Evolutionary conservation across 2,888 invertebrate species (phyloP).

Genomic region (Halocaridina rubra): DNA sequence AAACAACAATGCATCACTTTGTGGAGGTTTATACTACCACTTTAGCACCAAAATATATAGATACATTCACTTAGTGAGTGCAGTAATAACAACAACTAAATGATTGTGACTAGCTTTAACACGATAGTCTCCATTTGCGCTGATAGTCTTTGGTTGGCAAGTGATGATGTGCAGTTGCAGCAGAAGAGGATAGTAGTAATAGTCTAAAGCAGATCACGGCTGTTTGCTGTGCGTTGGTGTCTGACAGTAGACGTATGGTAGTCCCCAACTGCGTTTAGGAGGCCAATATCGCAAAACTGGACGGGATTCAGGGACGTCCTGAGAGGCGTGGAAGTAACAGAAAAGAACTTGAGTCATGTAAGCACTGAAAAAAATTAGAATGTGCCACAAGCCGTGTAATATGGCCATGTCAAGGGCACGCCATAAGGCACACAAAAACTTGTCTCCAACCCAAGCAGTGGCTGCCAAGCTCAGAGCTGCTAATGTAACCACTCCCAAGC

Average conservation of each 20-base stretch:
- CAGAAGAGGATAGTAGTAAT: not conserved
- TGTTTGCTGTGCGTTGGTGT: not conserved
- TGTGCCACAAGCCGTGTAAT: constrained; percentile 85
- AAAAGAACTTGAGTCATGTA: constrained; percentile 82
- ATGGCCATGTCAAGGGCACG: constrained; percentile 82
- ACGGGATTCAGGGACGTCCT: constrained; percentile 78
- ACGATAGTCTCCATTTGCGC: not conserved
- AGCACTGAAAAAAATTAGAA: constrained; percentile 82
- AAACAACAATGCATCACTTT: too few species aligned
- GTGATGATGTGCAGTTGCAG: not conserved
- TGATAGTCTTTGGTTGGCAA: not conserved
- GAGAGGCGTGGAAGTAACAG: constrained; percentile 81
- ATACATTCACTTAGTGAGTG: not conserved
- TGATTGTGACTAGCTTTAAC: not conserved
- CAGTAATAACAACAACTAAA: not conserved
- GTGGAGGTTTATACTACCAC: too few species aligned
- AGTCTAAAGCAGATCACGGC: not conserved
- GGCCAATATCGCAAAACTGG: constrained; percentile 83
- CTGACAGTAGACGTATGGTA: constrained; percentile 51
- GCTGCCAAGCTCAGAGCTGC: constrained; percentile 5
- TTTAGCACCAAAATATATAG: not conserved
- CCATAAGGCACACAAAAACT: constrained; percentile 84
- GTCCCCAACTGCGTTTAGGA: not conserved
- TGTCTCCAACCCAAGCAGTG: constrained; percentile 48
- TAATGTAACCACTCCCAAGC: constrained; percentile 69